Evolutionary conservation across 1,140 invertebrate genomes (phyloP).

Genomic region (Pseudomyrmex dendroicus): DNA sequence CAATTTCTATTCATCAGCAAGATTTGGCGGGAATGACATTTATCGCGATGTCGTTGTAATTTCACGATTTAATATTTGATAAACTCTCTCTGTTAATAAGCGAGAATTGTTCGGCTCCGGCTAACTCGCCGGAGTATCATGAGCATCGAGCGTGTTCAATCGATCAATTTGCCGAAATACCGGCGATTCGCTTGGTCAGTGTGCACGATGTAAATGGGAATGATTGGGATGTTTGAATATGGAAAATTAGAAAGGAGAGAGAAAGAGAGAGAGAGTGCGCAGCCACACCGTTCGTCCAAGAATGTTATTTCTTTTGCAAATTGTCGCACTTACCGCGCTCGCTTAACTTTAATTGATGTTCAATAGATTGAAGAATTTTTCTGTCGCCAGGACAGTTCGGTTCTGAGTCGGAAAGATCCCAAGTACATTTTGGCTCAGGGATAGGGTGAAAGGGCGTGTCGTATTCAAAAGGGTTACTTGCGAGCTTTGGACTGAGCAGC

Average conservation of each 20-base stretch:
- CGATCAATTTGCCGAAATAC: background rate
- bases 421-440: constrained; percentile 73
- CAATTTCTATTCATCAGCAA: constrained; percentile 50
- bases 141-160: constrained; percentile 17
- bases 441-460: constrained; percentile 58
- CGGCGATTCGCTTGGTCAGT: background rate
- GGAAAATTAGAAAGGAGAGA: background rate
- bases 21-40: constrained; percentile 45
- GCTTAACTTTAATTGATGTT: too few species aligned
- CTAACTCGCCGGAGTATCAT: background rate
- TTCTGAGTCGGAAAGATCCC: constrained; percentile 60
- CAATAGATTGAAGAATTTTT: background rate
- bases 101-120: constrained; percentile 16
- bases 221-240: constrained; percentile 1
- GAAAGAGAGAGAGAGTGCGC: too few species aligned
- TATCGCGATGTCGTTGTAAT: constrained; percentile 31
- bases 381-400: background rate
- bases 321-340: background rate
- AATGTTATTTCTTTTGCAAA: background rate
- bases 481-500: constrained; percentile 50
- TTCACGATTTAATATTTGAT: constrained; percentile 44
- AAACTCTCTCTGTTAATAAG: constrained; percentile 19
- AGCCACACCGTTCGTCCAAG: too few species aligned
- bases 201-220: background rate
- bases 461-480: constrained; percentile 51